These are phyloP conservation scores for Illadopsis cleaveri DNA, from an alignment of 2,113 vertebrate species.

Conservation along the genomic window DNA sequence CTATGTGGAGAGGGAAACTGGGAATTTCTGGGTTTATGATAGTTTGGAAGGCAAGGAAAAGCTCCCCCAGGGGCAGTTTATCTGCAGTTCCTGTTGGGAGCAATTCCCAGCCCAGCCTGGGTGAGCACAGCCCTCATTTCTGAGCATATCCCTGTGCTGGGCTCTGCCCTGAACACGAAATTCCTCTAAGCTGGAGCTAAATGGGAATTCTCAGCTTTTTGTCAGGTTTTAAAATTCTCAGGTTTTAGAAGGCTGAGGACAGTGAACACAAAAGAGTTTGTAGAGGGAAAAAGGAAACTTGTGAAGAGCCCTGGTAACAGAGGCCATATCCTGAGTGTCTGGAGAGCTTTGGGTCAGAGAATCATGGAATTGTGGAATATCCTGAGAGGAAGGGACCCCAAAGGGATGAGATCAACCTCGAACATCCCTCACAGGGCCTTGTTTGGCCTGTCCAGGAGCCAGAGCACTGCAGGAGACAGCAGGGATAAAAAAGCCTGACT, in stretches of 20 bases:
- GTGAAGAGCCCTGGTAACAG: background rate
- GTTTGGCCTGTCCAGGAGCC: background rate
- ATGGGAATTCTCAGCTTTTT: background rate
- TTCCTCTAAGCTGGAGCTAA: background rate
- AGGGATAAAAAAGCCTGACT: background rate
- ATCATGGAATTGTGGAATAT: background rate
- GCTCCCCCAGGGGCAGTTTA: background rate
- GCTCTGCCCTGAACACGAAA: background rate
- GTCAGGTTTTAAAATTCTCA: background rate
- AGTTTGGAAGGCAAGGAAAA: background rate
- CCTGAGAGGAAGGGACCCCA: background rate
- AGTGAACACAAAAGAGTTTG: background rate
- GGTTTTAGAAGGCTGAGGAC: background rate
- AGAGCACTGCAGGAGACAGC: background rate
- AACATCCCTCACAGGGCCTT: background rate
- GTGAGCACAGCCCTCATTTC: background rate
- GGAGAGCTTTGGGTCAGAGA: background rate
- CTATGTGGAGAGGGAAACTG: fast-evolving
- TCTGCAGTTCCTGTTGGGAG: background rate
- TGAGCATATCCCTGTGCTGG: background rate
- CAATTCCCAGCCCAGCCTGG: background rate
- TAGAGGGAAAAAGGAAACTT: background rate
- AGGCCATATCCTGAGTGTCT: too few relatives aligned
- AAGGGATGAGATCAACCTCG: background rate
- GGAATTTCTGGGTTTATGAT: background rate